These are phyloP conservation scores for Elgonia sp. DNA, from an alignment of 2,888 invertebrate genomes.

Conservation along the genomic window DNA sequence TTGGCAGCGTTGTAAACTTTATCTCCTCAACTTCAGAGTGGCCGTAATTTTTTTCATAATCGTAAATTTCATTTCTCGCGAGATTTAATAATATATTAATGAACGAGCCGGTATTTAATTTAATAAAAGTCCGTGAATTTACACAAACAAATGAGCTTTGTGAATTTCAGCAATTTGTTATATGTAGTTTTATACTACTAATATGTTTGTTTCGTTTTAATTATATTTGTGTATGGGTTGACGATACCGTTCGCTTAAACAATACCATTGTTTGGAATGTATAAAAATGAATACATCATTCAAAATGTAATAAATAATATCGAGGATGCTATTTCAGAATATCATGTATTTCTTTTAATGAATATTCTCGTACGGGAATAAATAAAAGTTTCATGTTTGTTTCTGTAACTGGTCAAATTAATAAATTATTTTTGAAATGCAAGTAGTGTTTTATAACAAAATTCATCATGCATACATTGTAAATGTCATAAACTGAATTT, in stretches of 20 bases:
- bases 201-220: slow-evolving; percentile 48
- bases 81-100: slow-evolving; percentile 51
- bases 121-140: slow-evolving; percentile 38
- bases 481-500: too few species aligned
- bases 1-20: slow-evolving; percentile 43
- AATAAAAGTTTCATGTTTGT: too few species aligned
- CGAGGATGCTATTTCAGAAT: too few species aligned
- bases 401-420: too few species aligned
- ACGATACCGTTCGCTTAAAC: background rate
- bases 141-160: slow-evolving; percentile 28
- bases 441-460: too few species aligned
- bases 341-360: too few species aligned
- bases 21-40: slow-evolving; percentile 43
- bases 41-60: slow-evolving; percentile 54
- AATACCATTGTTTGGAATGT: slow-evolving; percentile 9
- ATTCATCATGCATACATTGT: too few species aligned
- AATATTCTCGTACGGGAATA: too few species aligned
- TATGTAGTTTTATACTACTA: slow-evolving; percentile 6
- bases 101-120: slow-evolving; percentile 52
- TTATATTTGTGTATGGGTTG: slow-evolving; percentile 32
- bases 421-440: too few species aligned
- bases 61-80: slow-evolving; percentile 35
- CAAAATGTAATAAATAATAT: slow-evolving; percentile 15
- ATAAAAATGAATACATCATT: slow-evolving; percentile 26
- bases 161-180: slow-evolving; percentile 33